phyloP scores from a whole-genome alignment of 2,113 vertebrate genomes.

The Gallinago media region DNA sequence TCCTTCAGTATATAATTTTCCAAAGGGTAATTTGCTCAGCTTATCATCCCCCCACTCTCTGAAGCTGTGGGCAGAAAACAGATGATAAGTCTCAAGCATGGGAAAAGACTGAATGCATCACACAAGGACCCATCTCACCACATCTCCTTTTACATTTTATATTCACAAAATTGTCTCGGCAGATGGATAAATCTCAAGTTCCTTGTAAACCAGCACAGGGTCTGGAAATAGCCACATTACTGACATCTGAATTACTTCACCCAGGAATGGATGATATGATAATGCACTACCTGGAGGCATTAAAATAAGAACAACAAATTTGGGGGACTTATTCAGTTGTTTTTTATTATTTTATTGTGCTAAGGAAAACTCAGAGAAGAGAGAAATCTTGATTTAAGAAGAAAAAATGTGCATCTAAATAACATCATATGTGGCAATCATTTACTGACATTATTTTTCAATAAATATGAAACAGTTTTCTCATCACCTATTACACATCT shows the following conservation, averaged over 20 bases:
- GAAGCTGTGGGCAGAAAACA: background rate
- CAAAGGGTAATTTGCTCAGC: background rate
- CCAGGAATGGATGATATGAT: background rate
- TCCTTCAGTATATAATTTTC: background rate
- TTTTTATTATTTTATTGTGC: background rate
- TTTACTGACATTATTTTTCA: conserved; percentile 6
- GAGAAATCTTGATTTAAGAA: background rate
- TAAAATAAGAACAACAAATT: background rate
- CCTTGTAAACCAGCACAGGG: background rate
- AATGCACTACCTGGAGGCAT: background rate
- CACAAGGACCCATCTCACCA: background rate
- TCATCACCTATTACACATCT: background rate
- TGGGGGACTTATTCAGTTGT: background rate
- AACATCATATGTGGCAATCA: background rate
- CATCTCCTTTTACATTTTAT: background rate
- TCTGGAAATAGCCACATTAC: background rate
- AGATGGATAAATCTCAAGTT: background rate
- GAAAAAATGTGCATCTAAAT: background rate
- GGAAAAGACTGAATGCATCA: background rate
- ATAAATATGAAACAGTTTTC: background rate
- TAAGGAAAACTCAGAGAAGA: background rate
- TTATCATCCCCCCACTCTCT: background rate
- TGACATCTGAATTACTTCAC: background rate
- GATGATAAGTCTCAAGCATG: background rate
- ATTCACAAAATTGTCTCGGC: background rate